Conservation (phyloP, 2,888 invertebrate species). For the Eupsilia transversa region DNA sequence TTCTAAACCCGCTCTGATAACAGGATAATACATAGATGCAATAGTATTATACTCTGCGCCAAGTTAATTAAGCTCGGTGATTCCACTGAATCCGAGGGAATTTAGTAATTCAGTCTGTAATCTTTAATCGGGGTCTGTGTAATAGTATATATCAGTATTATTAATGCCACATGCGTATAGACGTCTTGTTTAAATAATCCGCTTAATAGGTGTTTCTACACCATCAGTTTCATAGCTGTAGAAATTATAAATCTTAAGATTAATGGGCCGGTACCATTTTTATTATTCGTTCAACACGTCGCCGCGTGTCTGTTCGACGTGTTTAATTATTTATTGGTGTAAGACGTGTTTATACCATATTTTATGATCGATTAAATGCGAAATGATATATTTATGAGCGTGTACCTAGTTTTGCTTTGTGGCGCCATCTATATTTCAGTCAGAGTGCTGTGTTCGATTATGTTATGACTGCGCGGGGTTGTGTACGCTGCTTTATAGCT, state of each 20-base stretch:
- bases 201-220: conserved; percentile 59
- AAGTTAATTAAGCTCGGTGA: conserved; percentile 58
- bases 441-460: conserved; percentile 64
- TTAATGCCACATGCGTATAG: conserved; percentile 42
- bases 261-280: conserved; percentile 59
- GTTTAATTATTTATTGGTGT: conserved; percentile 75
- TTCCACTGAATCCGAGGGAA: conserved; percentile 46
- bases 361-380: conserved; percentile 80
- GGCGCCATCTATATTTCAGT: conserved; percentile 80
- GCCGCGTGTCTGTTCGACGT: conserved; percentile 69
- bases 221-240: conserved; percentile 57
- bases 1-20: conserved; percentile 63
- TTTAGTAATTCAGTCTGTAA: conserved; percentile 55
- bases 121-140: conserved; percentile 55
- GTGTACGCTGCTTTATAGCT: conserved; percentile 72
- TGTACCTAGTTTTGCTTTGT: conserved; percentile 75
- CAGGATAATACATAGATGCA: conserved; percentile 51
- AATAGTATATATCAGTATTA: conserved; percentile 57
- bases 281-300: conserved; percentile 70
- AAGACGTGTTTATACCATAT: conserved; percentile 78
- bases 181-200: conserved; percentile 61
- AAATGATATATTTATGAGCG: conserved; percentile 82
- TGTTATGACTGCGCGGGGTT: conserved; percentile 69
- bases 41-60: conserved; percentile 50
- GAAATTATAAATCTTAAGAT: conserved; percentile 66